Base-by-base conservation (phyloP, 2,888 invertebrate species). In the Protula sp. region DNA sequence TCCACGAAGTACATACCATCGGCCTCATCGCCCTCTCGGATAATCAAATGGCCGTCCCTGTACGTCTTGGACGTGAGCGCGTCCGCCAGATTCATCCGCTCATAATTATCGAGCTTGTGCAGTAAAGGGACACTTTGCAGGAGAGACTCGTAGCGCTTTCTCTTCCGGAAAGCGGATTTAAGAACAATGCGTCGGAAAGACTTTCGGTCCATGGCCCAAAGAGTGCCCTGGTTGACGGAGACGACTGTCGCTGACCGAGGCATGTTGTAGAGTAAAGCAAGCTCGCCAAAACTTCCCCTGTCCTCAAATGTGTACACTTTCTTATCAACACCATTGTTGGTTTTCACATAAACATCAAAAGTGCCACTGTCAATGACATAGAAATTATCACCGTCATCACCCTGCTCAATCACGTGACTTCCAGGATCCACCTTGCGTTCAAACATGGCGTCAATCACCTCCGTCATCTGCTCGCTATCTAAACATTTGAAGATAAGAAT, bases 391-490 rank as follows among this genome's bases (percentile, higher is more conserved):
- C 81, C 81, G 64, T 80, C 79, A 60, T 81, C 79, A 0, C 79
- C 81, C 60, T 81, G 80, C 47, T 66, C 65, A 30, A 81, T 81
- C 19, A 81, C 75, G 54, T 71, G 70, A 58, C 81, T 78, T 1
- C 75, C 80, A 2, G 76, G 72, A 24, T 70, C 64, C 2, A 80
- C 81, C 52, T 70, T 67, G 29, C 70, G 72, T 63, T 80, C 79
- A 62, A 78, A 77, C 81, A 82, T 81, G 61, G 81, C 81, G 67
- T 81, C 79, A 19, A 82, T 70, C 9, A 82, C 81, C 38, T 79
- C 76, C 47, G 74, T 73, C 72, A 81, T 74, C 65, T 80, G 79
- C 47, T 78, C 79, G 0, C 74, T 67, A 54, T 81, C 81, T 26
- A 82, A 67, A 5, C 74, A 74, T 29, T 73, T 64, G 62, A 82